Base-by-base conservation (phyloP, 2,797 vertebrate genomes). In the Bovichtus variegatus region DNA sequence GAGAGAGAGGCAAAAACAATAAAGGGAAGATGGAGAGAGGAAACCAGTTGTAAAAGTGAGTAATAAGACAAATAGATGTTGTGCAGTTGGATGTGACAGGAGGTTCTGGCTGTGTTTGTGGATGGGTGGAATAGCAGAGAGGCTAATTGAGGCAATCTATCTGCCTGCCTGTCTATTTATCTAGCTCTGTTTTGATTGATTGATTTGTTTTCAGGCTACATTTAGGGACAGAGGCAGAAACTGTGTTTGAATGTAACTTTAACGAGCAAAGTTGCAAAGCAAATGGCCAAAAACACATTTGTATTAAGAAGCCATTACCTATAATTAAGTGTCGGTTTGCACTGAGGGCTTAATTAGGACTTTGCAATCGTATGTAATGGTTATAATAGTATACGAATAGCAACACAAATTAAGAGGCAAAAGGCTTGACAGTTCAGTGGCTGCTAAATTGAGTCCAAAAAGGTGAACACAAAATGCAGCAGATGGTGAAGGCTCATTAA, bases 41-140 rank as follows among this genome's bases (percentile, higher is more conserved):
- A 58, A 72, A 63, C 36, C 41, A 50, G 77, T 71, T 76, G 74
- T 76, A 71, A 82, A 86, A 83, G 60, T 65, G 71, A 51, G 74
- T 57, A 64, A 80, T 72, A 82, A 76, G 75, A 87, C 66, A 71
- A 77, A 80, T 70, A 49, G 71, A 71, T 58, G 73, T 60, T 65
- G 78, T 76, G 81, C 76, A 60, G 11, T 11, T 31, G 62, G 70
- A 78, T 64, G 83, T 82, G 83, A 88, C 77, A 57, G 75, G 50
- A 76, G 67, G 19, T 54, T 62, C 60, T 54, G 62, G 64, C 23
- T 75, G 63, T 69, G 67, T 74, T 81, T 78, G 76, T 50, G 68
- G 68, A 82, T 61, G 71, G 62, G 75, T 43, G 61, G 11, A 47
- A 46, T 19, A 76, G 54, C 61, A 60, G 16, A 54, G 43, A 60